A percentile compares a stretch with the other conserved stretches of the same genome.
Evolutionary conservation across 2,113 vertebrate species (phyloP).

Genomic region (Scolopax mira): DNA sequence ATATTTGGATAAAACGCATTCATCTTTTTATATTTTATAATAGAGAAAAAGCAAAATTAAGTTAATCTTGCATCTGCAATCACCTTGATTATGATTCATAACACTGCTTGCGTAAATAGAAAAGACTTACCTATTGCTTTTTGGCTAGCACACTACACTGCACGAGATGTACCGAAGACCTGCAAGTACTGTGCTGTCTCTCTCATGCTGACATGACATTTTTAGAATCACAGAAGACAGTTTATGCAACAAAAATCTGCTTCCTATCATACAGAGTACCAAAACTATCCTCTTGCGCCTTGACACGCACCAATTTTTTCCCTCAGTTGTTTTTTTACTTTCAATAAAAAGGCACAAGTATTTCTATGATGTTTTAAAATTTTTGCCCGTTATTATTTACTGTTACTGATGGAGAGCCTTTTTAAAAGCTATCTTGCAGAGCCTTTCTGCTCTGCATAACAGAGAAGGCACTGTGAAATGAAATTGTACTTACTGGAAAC

Average conservation of each 20-base stretch:
- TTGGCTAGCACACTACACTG: neutral
- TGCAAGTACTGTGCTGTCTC: neutral
- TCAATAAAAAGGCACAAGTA: neutral
- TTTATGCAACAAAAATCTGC: constrained; percentile 5
- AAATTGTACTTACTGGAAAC: constrained; percentile 59
- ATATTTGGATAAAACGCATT: neutral
- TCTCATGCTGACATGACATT: neutral
- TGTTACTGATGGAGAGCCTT: neutral
- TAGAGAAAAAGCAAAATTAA: neutral
- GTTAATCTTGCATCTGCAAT: neutral
- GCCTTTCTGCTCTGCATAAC: constrained; percentile 15
- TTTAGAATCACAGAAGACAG: neutral
- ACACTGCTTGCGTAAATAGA: neutral
- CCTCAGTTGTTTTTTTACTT: neutral
- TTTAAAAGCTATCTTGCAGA: constrained; percentile 21
- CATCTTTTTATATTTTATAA: constrained; percentile 4
- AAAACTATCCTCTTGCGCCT: neutral
- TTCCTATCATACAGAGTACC: neutral
- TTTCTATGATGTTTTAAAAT: neutral
- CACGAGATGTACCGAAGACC: neutral
- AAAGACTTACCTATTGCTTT: constrained; percentile 30
- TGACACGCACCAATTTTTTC: neutral
- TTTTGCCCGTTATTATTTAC: neutral
- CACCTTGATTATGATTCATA: neutral
- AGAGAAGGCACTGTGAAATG: neutral